These are phyloP conservation scores for Trachelus stipa DNA, from an alignment of 2,888 invertebrate genomes.

Conservation along the genomic window DNA sequence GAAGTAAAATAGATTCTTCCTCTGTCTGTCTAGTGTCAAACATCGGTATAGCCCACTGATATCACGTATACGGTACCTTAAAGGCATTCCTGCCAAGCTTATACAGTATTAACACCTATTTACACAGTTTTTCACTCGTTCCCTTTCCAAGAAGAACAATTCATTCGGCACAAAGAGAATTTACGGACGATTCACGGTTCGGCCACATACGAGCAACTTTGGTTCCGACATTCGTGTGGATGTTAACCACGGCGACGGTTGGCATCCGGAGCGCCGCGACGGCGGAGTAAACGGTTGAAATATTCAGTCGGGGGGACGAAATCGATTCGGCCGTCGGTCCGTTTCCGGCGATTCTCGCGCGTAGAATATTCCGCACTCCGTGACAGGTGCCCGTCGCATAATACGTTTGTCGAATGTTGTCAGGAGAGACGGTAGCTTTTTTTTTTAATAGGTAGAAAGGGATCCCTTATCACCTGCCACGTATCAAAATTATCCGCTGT, in stretches of 20 bases:
- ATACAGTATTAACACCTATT: neutral
- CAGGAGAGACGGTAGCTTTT: slow-evolving; percentile 13
- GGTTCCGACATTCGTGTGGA: neutral
- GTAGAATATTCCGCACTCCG: slow-evolving; percentile 26
- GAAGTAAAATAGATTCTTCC: neutral
- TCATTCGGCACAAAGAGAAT: neutral
- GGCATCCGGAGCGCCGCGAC: neutral
- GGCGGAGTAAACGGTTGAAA: slow-evolving; percentile 5
- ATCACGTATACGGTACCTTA: neutral
- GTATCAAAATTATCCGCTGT: neutral
- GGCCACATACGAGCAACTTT: neutral
- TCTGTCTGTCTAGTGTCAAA: neutral
- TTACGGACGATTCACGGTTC: neutral
- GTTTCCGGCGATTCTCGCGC: slow-evolving; percentile 9
- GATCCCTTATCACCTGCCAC: slow-evolving; percentile 34
- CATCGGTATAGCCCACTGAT: neutral
- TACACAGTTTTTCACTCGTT: neutral
- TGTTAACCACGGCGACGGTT: neutral
- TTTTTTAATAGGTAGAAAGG: neutral
- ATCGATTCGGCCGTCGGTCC: slow-evolving; percentile 15
- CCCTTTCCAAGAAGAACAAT: neutral
- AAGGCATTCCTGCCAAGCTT: neutral
- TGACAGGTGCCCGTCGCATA: slow-evolving; percentile 40
- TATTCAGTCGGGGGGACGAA: slow-evolving; percentile 11
- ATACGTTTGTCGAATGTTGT: slow-evolving; percentile 24